Conservation (phyloP, 2,113 vertebrate species). For the Phocoena sinus region DNA sequence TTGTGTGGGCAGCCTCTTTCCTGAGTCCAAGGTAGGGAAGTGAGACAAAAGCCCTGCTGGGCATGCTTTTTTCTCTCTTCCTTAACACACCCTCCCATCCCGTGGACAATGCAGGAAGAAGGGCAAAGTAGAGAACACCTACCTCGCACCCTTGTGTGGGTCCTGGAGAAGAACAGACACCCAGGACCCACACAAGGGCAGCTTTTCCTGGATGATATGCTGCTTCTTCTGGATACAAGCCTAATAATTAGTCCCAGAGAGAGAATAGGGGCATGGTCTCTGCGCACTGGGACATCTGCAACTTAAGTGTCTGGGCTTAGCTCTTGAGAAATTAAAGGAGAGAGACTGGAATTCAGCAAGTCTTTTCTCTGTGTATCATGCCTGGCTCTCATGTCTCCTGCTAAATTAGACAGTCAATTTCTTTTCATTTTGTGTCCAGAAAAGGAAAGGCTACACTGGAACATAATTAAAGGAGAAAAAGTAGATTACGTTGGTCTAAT, state of each 20-base stretch:
- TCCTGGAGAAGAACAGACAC: background rate
- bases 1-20: background rate
- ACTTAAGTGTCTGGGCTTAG: background rate
- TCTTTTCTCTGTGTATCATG: background rate
- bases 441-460: background rate
- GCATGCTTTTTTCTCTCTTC: background rate
- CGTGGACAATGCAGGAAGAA: background rate
- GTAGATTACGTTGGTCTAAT: background rate
- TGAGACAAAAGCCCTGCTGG: background rate
- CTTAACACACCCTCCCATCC: too few species aligned
- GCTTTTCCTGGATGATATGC: background rate
- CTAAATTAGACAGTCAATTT: background rate
- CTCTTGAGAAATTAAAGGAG: background rate
- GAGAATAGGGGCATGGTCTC: background rate
- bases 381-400: background rate
- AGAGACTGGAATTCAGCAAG: background rate
- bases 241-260: background rate
- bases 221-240: background rate
- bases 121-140: fast-evolving
- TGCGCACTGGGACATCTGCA: background rate
- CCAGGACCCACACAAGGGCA: background rate
- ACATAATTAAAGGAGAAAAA: background rate
- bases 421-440: background rate
- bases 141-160: too few species aligned
- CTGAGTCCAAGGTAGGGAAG: too few species aligned